Conservation (phyloP, 2,888 invertebrate species). For the Heliconius cydno region DNA sequence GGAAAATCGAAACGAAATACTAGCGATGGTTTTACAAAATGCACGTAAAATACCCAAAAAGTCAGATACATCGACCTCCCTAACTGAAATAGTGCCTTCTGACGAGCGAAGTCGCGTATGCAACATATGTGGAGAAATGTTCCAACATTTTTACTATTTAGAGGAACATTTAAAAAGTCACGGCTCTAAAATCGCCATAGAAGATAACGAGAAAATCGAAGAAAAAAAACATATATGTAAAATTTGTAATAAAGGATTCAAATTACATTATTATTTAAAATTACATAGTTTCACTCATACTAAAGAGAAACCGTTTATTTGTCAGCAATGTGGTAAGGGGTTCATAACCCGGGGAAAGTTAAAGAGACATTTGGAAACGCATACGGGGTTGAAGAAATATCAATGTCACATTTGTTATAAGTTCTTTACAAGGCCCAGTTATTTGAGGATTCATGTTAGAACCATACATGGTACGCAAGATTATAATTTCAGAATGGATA, state of each 20-base stretch:
- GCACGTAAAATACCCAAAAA: conserved; percentile 69
- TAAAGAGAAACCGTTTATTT: conserved; percentile 75
- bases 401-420: conserved; percentile 79
- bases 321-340: conserved; percentile 77
- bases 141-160: conserved; percentile 76
- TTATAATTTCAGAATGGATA: conserved; percentile 66
- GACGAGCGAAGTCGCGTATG: conserved; percentile 73
- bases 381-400: conserved; percentile 73
- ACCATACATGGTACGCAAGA: conserved; percentile 77
- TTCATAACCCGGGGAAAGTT: conserved; percentile 76
- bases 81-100: conserved; percentile 52
- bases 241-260: conserved; percentile 73
- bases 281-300: conserved; percentile 76
- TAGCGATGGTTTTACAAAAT: conserved; percentile 78
- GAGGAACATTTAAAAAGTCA: conserved; percentile 76
- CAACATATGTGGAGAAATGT: conserved; percentile 77
- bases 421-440: conserved; percentile 74
- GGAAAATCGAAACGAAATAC: conserved; percentile 69
- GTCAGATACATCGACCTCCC: conserved; percentile 48
- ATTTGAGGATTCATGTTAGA: conserved; percentile 71
- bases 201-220: conserved; percentile 60
- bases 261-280: conserved; percentile 74
- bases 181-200: conserved; percentile 69
- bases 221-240: conserved; percentile 71
- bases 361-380: conserved; percentile 74